phyloP scores from a whole-genome alignment of 2,113 vertebrate species.

The Machaerirhynchus nigripectus region DNA sequence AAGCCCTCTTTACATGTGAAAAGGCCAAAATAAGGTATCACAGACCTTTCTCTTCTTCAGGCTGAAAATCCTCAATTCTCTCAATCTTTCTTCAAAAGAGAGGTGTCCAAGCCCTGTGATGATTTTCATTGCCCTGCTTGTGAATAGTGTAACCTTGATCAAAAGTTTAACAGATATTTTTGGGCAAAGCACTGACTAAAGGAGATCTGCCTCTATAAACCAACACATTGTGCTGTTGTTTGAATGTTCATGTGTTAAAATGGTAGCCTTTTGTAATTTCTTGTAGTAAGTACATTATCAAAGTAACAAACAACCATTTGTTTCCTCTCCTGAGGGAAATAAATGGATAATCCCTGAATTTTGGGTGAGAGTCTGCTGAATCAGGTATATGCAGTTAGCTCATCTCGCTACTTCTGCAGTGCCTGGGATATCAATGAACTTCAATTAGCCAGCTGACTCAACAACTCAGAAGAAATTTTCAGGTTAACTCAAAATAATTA shows the following conservation, averaged over 20 bases:
- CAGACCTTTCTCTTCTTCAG: not conserved
- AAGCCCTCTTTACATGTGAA: not conserved
- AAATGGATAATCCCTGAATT: not conserved
- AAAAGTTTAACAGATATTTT: not conserved
- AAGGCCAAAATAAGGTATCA: not conserved
- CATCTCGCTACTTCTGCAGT: not conserved
- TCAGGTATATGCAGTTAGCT: not conserved
- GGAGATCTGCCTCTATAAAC: not conserved
- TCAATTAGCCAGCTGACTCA: not conserved
- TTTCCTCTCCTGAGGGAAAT: not conserved
- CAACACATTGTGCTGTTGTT: not conserved
- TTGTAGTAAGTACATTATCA: not conserved
- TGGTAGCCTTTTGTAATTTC: not conserved
- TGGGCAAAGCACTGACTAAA: not conserved
- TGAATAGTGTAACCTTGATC: not conserved
- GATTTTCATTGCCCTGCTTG: not conserved
- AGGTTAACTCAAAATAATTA: not conserved
- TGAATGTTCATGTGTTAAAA: not conserved
- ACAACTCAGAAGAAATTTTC: not conserved
- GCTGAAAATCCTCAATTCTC: not conserved
- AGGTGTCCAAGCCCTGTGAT: not conserved
- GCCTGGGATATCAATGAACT: not conserved
- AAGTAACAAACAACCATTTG: not conserved
- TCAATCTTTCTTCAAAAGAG: not conserved
- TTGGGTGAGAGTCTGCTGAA: not conserved